phyloP scores from a whole-genome alignment of 30 jellyfish, hydroid and myxozoan genomes.

The Sanderia malayensis region DNA sequence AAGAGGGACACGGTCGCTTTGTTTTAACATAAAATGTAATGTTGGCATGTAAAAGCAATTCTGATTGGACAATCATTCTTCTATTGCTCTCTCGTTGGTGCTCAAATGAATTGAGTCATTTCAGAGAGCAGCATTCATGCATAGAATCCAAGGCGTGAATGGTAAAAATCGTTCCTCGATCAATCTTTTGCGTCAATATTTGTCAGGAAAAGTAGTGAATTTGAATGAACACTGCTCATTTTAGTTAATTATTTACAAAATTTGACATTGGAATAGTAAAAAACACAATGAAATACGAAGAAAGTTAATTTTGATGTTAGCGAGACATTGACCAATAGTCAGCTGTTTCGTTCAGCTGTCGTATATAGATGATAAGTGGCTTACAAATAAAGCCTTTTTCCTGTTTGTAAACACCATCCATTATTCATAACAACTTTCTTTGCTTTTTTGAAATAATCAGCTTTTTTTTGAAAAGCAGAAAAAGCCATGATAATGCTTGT shows the following conservation, averaged over 20 bases:
- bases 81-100: no score
- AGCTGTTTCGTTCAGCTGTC: constrained; percentile 42
- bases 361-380: constrained; percentile 30
- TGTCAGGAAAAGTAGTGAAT: background rate
- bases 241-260: background rate
- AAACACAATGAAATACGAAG: background rate
- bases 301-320: background rate
- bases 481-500: background rate
- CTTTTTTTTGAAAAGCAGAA: background rate
- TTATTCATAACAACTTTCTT: constrained; percentile 20
- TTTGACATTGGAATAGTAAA: background rate
- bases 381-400: constrained; percentile 37
- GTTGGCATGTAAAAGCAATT: no score
- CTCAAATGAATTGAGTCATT: no score
- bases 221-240: background rate
- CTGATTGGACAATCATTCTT: no score
- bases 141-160: background rate
- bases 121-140: background rate
- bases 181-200: background rate
- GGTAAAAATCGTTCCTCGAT: background rate
- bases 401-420: constrained; percentile 46
- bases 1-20: no score
- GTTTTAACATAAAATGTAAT: no score
- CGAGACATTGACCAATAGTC: background rate
- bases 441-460: background rate